Evolutionary conservation across 2,888 invertebrate species (phyloP).

Genomic region (Diadegma fenestrale): DNA sequence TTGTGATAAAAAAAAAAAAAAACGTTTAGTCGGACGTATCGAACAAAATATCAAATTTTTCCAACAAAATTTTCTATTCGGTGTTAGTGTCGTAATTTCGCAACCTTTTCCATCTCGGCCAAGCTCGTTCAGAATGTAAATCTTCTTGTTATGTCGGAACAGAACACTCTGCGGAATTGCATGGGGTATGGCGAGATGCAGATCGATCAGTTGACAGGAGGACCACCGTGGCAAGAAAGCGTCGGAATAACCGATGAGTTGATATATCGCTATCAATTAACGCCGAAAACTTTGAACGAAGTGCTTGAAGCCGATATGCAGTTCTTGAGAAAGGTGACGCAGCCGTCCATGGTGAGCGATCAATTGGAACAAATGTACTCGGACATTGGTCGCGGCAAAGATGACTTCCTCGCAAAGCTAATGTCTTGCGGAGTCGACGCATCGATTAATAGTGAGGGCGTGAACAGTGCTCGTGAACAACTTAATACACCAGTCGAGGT

Average conservation of each 20-base stretch:
- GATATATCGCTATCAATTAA: conserved; percentile 90
- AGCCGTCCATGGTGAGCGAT: conserved; percentile 90
- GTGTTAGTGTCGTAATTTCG: no score
- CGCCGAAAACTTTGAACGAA: conserved; percentile 86
- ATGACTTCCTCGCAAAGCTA: conserved; percentile 85
- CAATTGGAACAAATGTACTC: conserved; percentile 90
- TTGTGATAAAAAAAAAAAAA: no score
- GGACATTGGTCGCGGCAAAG: conserved; percentile 89
- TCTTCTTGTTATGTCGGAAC: background rate
- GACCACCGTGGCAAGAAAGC: conserved; percentile 90
- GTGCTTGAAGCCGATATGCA: conserved; percentile 88
- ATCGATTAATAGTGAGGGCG: conserved; percentile 83
- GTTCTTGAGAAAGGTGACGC: conserved; percentile 86
- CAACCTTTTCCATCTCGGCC: no score
- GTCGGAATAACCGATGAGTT: conserved; percentile 89
- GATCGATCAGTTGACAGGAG: conserved; percentile 79
- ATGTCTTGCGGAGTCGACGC: conserved; percentile 88
- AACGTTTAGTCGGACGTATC: no score
- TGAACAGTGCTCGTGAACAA: conserved; percentile 83
- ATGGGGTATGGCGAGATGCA: conserved; percentile 23
- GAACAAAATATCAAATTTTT: no score
- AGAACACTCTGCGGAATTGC: conserved; percentile 36
- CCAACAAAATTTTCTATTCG: no score
- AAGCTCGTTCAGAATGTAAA: background rate
- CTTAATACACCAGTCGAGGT: conserved; percentile 78